Conservation (phyloP, 2,888 invertebrate genomes). For the Macaria liturata region DNA sequence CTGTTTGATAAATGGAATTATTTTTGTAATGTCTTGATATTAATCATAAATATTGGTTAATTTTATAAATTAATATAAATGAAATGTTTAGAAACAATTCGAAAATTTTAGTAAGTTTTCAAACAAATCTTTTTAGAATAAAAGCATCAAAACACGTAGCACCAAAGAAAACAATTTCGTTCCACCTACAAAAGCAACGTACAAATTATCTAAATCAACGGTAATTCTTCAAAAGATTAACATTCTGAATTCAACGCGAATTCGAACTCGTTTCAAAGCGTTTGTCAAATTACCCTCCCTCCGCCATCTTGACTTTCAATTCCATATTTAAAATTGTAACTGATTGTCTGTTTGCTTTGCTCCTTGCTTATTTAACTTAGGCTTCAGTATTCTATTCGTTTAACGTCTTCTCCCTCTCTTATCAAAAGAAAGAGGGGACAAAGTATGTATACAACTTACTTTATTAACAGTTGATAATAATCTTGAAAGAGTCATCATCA, state of each 20-base stretch:
- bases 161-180: conserved; percentile 13
- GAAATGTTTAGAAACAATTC: too few relatives aligned
- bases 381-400: conserved; percentile 21
- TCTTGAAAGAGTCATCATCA: too few relatives aligned
- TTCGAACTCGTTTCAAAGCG: conserved; percentile 37
- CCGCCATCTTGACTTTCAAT: conserved; percentile 35
- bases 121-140: not conserved
- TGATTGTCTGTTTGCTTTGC: conserved; percentile 81
- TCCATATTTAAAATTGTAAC: conserved; percentile 75
- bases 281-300: conserved; percentile 38
- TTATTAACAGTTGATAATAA: conserved; percentile 28
- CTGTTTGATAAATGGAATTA: too few relatives aligned
- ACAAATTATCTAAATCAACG: conserved; percentile 25
- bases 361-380: conserved; percentile 71
- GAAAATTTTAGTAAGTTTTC: too few relatives aligned
- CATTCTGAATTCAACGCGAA: conserved; percentile 36
- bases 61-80: too few relatives aligned
- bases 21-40: too few relatives aligned
- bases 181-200: conserved; percentile 16
- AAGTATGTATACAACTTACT: conserved; percentile 17
- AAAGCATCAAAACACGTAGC: not conserved
- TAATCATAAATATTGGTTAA: too few relatives aligned
- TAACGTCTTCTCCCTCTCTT: conserved; percentile 16
- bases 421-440: conserved; percentile 14
- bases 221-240: conserved; percentile 32